Percentiles rank a stretch among this genome's conserved stretches.
phyloP scores from a whole-genome alignment of 37 sponge, comb jelly and placozoan species.

The Crambe crambe region DNA sequence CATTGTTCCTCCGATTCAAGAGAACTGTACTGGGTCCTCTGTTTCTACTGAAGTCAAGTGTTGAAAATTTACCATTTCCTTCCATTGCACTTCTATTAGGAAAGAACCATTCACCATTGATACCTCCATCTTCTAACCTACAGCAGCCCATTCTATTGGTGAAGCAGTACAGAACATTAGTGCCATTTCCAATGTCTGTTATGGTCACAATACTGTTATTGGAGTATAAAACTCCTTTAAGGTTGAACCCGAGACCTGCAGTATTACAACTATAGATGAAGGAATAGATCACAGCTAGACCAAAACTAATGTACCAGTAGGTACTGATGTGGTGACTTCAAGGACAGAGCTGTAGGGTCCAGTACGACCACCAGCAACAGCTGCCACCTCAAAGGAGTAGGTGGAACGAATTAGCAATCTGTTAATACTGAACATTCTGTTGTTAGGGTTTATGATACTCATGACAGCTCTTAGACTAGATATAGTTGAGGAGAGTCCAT shows the following conservation, averaged over 20 bases:
- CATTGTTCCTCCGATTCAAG: background rate
- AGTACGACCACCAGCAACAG: background rate
- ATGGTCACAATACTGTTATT: slow-evolving; percentile 34
- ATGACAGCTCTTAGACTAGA: background rate
- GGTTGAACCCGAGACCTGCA: background rate
- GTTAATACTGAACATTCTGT: background rate
- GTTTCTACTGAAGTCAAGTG: background rate
- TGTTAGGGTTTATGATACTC: background rate
- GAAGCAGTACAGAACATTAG: slow-evolving; percentile 11
- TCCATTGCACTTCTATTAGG: background rate
- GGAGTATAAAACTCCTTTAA: background rate
- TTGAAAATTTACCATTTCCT: background rate
- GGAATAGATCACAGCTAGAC: background rate
- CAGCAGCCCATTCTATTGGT: background rate
- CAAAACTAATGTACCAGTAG: slow-evolving; percentile 1
- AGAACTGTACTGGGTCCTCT: background rate
- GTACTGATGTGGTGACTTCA: background rate
- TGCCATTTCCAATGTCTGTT: slow-evolving; percentile 1
- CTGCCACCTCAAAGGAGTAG: slow-evolving; percentile 25
- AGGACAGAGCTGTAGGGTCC: slow-evolving; percentile 4
- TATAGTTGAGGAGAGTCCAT: background rate
- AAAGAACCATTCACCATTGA: slow-evolving; percentile 2
- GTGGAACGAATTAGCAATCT: background rate
- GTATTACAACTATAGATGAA: too few relatives aligned
- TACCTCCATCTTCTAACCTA: background rate